Evolutionary conservation across 2,113 vertebrate species (phyloP).

Genomic region (Diadophis punctatus): DNA sequence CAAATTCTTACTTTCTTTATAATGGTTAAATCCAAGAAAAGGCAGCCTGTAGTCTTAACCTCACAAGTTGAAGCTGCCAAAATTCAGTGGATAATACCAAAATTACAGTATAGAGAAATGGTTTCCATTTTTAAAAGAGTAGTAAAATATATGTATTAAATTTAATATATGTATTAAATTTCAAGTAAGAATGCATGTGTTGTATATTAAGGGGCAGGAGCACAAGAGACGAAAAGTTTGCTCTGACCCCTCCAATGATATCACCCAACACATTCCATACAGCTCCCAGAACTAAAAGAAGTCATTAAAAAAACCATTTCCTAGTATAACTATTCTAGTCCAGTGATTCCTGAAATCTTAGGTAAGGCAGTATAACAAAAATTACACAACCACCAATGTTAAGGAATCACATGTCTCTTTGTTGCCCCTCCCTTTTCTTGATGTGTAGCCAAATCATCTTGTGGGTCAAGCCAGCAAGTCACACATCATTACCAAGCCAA

Average conservation of each 20-base stretch:
- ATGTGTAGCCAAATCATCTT: background rate
- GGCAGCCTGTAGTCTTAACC: background rate
- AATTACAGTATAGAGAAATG: background rate
- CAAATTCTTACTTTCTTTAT: background rate
- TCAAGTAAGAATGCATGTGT: background rate
- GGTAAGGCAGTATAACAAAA: background rate
- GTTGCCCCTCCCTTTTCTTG: background rate
- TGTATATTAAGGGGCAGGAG: background rate
- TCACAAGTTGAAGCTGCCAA: background rate
- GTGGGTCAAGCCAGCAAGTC: background rate
- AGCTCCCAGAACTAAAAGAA: background rate
- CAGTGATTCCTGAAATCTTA: background rate
- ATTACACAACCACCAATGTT: background rate
- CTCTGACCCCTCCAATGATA: background rate
- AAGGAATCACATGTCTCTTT: background rate
- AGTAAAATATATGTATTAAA: background rate
- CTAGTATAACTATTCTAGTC: background rate
- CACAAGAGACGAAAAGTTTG: background rate
- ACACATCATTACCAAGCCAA: background rate
- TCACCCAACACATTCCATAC: background rate
- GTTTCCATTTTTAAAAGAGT: background rate
- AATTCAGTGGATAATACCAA: background rate
- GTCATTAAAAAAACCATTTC: background rate
- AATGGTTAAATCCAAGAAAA: background rate
- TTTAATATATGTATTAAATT: background rate